phyloP scores from a whole-genome alignment of 2,113 vertebrate species.

The Anoplopoma fimbria region DNA sequence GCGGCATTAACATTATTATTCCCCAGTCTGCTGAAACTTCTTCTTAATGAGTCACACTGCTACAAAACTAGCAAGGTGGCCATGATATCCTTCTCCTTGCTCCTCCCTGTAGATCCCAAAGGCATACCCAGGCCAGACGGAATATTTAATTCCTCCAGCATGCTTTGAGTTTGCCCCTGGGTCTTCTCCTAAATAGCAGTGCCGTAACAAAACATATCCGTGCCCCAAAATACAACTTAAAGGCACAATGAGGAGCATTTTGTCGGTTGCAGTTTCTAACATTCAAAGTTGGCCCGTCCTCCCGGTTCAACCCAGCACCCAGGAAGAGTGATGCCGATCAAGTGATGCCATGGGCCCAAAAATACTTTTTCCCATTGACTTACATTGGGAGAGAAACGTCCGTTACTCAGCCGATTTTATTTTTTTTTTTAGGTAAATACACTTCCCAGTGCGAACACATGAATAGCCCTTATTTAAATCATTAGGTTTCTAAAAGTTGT shows the following conservation, averaged over 20 bases:
- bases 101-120: not conserved
- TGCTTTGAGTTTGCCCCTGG: not conserved
- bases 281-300: not conserved
- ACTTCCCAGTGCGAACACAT: too few species aligned
- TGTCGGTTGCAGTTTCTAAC: too few species aligned
- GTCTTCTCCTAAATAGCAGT: too few species aligned
- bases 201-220: not conserved
- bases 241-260: not conserved
- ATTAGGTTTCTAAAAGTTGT: too few species aligned
- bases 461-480: too few species aligned
- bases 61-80: not conserved
- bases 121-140: not conserved
- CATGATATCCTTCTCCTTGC: not conserved
- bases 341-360: too few species aligned
- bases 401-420: too few species aligned
- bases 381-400: too few species aligned
- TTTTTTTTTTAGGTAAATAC: too few species aligned
- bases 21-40: not conserved
- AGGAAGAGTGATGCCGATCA: too few species aligned
- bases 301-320: not conserved
- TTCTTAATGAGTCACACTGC: conserved; percentile 5
- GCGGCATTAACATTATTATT: not conserved
- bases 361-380: too few species aligned
- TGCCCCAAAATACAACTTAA: not conserved
- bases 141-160: too few species aligned